Evolutionary conservation across 2,113 vertebrate genomes (phyloP).

Genomic region (Aspidoscelis tigris): DNA sequence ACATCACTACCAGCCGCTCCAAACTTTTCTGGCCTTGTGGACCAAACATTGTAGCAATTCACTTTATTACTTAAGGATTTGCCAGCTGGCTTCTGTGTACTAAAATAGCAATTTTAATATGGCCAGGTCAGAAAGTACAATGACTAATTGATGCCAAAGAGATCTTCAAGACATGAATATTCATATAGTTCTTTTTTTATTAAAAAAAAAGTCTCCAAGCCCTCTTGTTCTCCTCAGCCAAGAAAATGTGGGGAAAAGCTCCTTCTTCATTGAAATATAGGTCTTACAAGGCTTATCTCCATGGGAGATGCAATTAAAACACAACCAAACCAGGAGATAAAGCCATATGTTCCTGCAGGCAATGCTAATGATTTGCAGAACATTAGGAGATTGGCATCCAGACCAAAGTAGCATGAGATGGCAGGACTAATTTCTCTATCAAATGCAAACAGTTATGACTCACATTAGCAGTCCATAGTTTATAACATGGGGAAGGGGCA

Average conservation of each 20-base stretch:
- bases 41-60: slow-evolving; percentile 73
- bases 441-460: too few species aligned
- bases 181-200: not conserved
- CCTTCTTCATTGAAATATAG: not conserved
- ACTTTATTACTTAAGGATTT: slow-evolving; percentile 72
- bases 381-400: too few species aligned
- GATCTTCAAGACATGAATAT: not conserved
- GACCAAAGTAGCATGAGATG: not conserved
- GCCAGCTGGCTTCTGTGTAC: slow-evolving; percentile 65
- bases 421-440: too few species aligned
- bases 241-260: not conserved
- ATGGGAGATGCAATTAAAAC: not conserved
- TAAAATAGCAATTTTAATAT: slow-evolving; percentile 56
- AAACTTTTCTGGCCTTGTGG: slow-evolving; percentile 75
- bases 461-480: too few species aligned
- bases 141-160: not conserved
- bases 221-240: too few species aligned
- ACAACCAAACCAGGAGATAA: too few species aligned
- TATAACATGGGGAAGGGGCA: too few species aligned
- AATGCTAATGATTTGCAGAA: too few species aligned
- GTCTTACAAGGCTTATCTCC: too few species aligned
- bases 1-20: slow-evolving; percentile 65
- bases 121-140: slow-evolving; percentile 25
- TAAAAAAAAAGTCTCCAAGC: too few species aligned
- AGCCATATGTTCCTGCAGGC: too few species aligned